Conservation (phyloP, 1,140 invertebrate genomes). For the Drosophila sulfurigaster region DNA sequence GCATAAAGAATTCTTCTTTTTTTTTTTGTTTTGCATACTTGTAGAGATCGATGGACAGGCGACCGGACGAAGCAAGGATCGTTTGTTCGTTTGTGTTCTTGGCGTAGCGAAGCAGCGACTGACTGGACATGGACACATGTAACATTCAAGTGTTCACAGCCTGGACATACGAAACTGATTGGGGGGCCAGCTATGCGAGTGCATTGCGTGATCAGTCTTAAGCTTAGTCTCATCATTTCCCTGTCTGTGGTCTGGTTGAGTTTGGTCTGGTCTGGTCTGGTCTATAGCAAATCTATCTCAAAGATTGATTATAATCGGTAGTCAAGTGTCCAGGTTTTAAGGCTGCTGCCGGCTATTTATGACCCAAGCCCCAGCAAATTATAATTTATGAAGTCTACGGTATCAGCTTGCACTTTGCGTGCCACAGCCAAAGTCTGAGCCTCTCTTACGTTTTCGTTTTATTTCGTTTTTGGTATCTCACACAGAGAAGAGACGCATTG, state of each 20-base stretch:
- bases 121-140: conserved; percentile 72
- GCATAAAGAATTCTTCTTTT: conserved; percentile 58
- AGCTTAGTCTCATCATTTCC: conserved; percentile 71
- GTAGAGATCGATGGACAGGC: conserved; percentile 1
- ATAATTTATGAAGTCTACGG: conserved; percentile 77
- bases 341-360: conserved; percentile 55
- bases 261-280: conserved; percentile 32
- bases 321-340: conserved; percentile 70
- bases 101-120: conserved; percentile 55
- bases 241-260: conserved; percentile 45
- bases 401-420: conserved; percentile 74
- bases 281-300: conserved; percentile 72
- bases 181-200: conserved; percentile 24
- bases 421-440: neutral
- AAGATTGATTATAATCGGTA: conserved; percentile 84
- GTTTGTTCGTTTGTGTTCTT: neutral
- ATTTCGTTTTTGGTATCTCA: conserved; percentile 30
- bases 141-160: conserved; percentile 66
- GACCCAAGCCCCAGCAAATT: conserved; percentile 62
- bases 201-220: conserved; percentile 71
- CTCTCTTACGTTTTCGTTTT: neutral
- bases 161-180: conserved; percentile 18
- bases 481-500: conserved; percentile 3
- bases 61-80: conserved; percentile 14
- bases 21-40: conserved; percentile 43